A percentile compares a stretch with the other conserved stretches of the same genome.
These are phyloP conservation scores for Hylaeus anthracinus DNA, from an alignment of 1,140 invertebrate genomes.

Conservation along the genomic window DNA sequence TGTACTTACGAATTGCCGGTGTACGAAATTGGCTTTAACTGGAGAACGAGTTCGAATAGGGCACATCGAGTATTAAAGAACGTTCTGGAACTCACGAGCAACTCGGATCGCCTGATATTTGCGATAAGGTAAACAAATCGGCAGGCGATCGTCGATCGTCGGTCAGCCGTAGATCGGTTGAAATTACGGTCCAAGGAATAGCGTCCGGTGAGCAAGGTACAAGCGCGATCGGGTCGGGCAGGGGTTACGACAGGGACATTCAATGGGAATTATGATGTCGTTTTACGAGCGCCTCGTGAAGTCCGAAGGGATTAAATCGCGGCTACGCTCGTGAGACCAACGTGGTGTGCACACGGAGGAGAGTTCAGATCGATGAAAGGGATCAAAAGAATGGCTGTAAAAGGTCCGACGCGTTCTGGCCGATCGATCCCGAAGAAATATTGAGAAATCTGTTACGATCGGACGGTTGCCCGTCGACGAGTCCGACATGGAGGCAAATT, in stretches of 20 bases:
- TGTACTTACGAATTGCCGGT: no score
- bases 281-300: conserved; percentile 59
- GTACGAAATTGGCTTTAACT: no score
- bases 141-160: background rate
- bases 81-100: no score
- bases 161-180: background rate
- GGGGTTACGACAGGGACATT: conserved; percentile 34
- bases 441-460: conserved; percentile 51
- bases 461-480: conserved; percentile 17
- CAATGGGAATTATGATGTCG: conserved; percentile 55
- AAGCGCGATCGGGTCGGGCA: conserved; percentile 1
- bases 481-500: conserved; percentile 35
- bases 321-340: conserved; percentile 13
- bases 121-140: conserved; percentile 11
- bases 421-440: conserved; percentile 41
- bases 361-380: conserved; percentile 42
- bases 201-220: background rate
- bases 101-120: background rate
- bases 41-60: no score
- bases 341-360: conserved; percentile 11
- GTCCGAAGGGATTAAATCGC: conserved; percentile 59
- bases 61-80: background rate
- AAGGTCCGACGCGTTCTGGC: conserved; percentile 31
- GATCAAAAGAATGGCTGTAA: conserved; percentile 41
- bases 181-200: conserved; percentile 33